Base-by-base conservation (phyloP, 2,888 invertebrate genomes). In the Dicyrtoma fusca region DNA sequence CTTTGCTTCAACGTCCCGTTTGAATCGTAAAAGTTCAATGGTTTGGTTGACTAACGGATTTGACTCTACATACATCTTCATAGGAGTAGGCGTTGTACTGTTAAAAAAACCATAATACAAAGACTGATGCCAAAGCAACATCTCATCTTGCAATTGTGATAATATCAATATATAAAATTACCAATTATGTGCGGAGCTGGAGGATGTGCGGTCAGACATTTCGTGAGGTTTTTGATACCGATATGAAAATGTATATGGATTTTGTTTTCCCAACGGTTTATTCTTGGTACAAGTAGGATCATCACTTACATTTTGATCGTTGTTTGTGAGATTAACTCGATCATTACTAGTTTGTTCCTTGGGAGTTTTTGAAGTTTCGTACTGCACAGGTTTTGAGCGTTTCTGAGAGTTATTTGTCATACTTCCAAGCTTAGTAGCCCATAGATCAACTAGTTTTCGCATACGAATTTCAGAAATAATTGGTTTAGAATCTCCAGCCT, bases 11-110 rank as follows among this genome's bases (percentile, higher is more conserved):
- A 78, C 45, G 10, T 78, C 75, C 13, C 78, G 63, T 55, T 78
- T 78, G 26, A 76, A 74, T 17, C 69, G 70, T 23, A 76, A 70
- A n/a, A 78, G 71, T 26, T 76, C 72, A 19, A 78, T 74, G 1
- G 75, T 69, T 26, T 76, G 73, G 44, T 59, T 34, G 2, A 75
- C 69, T 17, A 53, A 71, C 2, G 68, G 72, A 53, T 74, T 74
- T 5, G 61, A n/a, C 21, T 23, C 13, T 19, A 65, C 17, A 34
- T 1, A 3, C 42, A 1, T 34, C n/a, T 49, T 62, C 4, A 51
- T 23, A 25, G 21, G 10, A 13, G 1, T 8, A 13, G 64, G 47
- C 5, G 14, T 64, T 49, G 21, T 49, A 11, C 63, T 63, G 19
- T 14, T n/a, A n/a, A n/a, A n/a, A n/a, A n/a, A n/a, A n/a, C n/a